Percentiles rank a stretch among this genome's conserved stretches.
phyloP scores from a whole-genome alignment of 2,888 invertebrate species.

The Psylliodes chrysocephalus region DNA sequence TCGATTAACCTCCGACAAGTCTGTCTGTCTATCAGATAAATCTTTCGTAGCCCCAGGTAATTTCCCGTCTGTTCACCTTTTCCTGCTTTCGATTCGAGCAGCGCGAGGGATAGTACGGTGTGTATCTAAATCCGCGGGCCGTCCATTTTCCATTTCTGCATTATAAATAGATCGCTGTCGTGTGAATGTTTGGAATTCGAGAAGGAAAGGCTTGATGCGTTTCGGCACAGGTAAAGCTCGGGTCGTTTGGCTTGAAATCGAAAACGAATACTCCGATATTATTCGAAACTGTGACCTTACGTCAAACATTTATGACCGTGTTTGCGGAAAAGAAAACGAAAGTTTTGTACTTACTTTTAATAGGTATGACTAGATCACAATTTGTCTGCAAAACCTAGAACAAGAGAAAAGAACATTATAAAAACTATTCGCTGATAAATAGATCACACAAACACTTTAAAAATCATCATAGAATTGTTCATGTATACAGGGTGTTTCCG shows the following conservation, averaged over 20 bases:
- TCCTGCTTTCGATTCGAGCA: neutral
- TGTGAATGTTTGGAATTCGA: slow-evolving; percentile 30
- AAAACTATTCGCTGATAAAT: no score
- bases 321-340: no score
- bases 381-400: slow-evolving; percentile 1
- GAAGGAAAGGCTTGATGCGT: neutral
- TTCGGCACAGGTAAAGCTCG: slow-evolving; percentile 7
- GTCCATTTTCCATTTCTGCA: slow-evolving; percentile 16
- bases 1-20: neutral
- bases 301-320: no score
- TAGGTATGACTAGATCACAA: neutral
- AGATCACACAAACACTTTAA: no score
- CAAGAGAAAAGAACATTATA: no score
- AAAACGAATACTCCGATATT: no score
- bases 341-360: slow-evolving; percentile 4
- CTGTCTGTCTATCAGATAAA: neutral
- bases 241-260: slow-evolving; percentile 1
- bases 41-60: neutral
- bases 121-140: slow-evolving; percentile 24
- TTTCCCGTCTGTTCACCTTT: neutral
- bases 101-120: neutral
- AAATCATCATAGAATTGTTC: no score
- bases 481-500: no score
- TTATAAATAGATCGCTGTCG: slow-evolving; percentile 30
- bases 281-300: no score